These are phyloP conservation scores for Delia radicum DNA, from an alignment of 1,140 invertebrate genomes.

Conservation along the genomic window DNA sequence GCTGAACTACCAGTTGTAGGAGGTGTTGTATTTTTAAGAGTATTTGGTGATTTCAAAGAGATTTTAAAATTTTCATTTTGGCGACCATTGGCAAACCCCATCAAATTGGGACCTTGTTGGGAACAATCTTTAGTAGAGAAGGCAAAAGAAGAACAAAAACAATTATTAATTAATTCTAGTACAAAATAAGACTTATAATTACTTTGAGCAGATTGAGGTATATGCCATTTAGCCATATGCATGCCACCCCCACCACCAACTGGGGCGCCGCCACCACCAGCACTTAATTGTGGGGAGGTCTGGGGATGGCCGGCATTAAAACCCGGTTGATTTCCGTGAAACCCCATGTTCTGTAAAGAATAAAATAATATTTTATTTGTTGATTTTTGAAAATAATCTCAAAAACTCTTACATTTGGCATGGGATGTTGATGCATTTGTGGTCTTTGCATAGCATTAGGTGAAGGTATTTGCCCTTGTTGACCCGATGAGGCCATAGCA, in stretches of 20 bases:
- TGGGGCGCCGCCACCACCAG: slow-evolving; percentile 18
- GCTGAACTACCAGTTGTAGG: slow-evolving; percentile 34
- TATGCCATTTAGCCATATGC: slow-evolving; percentile 65
- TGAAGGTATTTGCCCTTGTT: slow-evolving; percentile 45
- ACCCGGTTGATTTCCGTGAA: slow-evolving; percentile 54
- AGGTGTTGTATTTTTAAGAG: slow-evolving; percentile 53
- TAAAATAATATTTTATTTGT: background rate
- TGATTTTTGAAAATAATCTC: background rate
- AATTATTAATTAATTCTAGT: background rate
- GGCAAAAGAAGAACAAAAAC: slow-evolving; percentile 20
- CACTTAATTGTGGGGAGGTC: slow-evolving; percentile 43
- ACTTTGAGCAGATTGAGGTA: slow-evolving; percentile 62
- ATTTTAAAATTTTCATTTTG: slow-evolving; percentile 67
- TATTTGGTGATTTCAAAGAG: slow-evolving; percentile 60
- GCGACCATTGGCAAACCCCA: slow-evolving; percentile 53
- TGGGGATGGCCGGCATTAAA: slow-evolving; percentile 52
- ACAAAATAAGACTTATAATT: slow-evolving; percentile 45
- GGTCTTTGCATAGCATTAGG: slow-evolving; percentile 46
- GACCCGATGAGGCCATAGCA: slow-evolving; percentile 41
- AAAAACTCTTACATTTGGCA: slow-evolving; percentile 53
- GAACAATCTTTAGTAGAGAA: slow-evolving; percentile 38
- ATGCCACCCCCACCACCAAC: slow-evolving; percentile 29
- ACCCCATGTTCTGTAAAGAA: slow-evolving; percentile 48
- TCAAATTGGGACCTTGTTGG: slow-evolving; percentile 47
- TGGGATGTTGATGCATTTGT: slow-evolving; percentile 50